These are phyloP conservation scores for Meiosimyza decipiens DNA, from an alignment of 2,888 invertebrate species.

Conservation along the genomic window DNA sequence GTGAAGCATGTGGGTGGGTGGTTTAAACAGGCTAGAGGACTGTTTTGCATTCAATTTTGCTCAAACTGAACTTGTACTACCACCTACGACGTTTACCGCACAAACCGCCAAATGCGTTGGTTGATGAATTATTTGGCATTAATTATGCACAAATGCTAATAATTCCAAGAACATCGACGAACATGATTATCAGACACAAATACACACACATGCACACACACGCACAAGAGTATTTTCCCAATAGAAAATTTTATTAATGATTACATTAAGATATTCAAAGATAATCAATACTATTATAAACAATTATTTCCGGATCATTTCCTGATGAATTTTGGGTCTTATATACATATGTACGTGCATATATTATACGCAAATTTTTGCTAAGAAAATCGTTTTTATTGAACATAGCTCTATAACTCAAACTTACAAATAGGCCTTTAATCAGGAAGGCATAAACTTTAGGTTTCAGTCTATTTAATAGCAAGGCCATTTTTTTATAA, in stretches of 20 bases:
- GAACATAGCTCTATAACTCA: too few species aligned
- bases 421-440: too few species aligned
- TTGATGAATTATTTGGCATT: slow-evolving; percentile 31
- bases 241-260: neutral
- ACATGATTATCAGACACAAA: neutral
- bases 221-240: neutral
- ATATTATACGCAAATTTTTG: too few species aligned
- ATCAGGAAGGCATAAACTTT: too few species aligned
- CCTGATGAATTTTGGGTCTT: too few species aligned
- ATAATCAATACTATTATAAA: too few species aligned
- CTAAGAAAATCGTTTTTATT: too few species aligned
- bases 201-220: slow-evolving; percentile 17
- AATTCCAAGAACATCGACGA: slow-evolving; percentile 12
- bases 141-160: slow-evolving; percentile 35
- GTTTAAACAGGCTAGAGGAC: neutral
- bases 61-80: neutral
- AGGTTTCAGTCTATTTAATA: too few species aligned
- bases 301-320: too few species aligned
- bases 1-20: neutral
- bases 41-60: neutral
- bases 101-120: slow-evolving; percentile 9
- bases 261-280: too few species aligned
- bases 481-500: too few species aligned
- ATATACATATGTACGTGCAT: too few species aligned
- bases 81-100: neutral